Percentiles rank a stretch among this genome's conserved stretches.
phyloP scores from a whole-genome alignment of 1,140 invertebrate genomes.

The Zelostemma sp. region DNA sequence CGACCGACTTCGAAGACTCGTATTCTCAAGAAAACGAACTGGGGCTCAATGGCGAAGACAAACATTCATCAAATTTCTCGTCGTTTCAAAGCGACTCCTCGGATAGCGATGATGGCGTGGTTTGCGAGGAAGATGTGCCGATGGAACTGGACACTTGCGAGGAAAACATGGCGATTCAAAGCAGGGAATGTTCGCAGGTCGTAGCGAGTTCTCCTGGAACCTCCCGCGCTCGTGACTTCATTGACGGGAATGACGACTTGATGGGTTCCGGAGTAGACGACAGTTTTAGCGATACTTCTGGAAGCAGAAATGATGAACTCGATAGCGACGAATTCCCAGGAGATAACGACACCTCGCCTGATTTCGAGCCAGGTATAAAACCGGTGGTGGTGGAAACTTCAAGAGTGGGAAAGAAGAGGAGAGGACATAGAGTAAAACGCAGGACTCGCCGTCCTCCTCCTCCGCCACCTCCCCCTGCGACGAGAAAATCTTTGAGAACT shows the following conservation, averaged over 20 bases:
- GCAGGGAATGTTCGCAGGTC: background rate
- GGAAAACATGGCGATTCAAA: slow-evolving; percentile 1
- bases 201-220: background rate
- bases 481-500: background rate
- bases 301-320: background rate
- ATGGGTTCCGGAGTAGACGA: too few species aligned
- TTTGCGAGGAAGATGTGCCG: background rate
- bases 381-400: too few species aligned
- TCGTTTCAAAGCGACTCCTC: background rate
- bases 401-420: background rate
- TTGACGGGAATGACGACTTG: background rate
- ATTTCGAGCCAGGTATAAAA: too few species aligned
- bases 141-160: background rate
- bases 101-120: slow-evolving; percentile 10
- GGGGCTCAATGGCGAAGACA: background rate
- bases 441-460: too few species aligned
- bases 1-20: background rate
- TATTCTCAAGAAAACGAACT: background rate
- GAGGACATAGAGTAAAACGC: background rate
- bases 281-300: background rate
- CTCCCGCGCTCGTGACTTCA: background rate
- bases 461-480: background rate
- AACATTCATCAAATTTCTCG: background rate
- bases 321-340: background rate
- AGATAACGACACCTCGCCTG: too few species aligned